Conservation (phyloP, 2,888 invertebrate genomes). For the Oeneis ivallda region DNA sequence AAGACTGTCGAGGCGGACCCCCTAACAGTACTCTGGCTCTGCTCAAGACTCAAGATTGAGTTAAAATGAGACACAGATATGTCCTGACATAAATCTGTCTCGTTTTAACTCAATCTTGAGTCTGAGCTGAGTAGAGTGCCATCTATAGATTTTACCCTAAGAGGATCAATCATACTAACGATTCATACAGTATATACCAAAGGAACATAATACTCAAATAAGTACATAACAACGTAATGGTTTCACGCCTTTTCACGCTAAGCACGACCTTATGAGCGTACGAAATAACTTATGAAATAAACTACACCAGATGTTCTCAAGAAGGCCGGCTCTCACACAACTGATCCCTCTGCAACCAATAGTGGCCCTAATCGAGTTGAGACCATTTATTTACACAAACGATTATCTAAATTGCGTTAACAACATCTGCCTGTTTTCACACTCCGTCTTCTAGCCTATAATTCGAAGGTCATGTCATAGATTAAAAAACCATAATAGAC, state of each 20-base stretch:
- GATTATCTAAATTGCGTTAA: conserved; percentile 79
- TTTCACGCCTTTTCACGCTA: conserved; percentile 9
- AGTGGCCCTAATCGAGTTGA: conserved; percentile 72
- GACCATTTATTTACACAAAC: conserved; percentile 78
- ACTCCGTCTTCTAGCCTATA: conserved; percentile 55
- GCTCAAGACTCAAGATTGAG: too few relatives aligned
- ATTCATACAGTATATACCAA: not conserved
- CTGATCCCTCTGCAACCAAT: conserved; percentile 50
- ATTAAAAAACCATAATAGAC: conserved; percentile 35
- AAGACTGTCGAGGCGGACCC: too few relatives aligned
- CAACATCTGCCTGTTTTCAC: conserved; percentile 75
- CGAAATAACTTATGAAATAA: conserved; percentile 41
- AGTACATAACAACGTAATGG: not conserved
- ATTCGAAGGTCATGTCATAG: conserved; percentile 49
- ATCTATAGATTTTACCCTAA: too few relatives aligned
- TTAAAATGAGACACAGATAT: too few relatives aligned
- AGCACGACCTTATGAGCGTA: conserved; percentile 20
- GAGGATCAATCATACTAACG: too few relatives aligned
- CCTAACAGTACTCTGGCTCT: too few relatives aligned
- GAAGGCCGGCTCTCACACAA: conserved; percentile 58
- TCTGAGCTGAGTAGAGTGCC: too few relatives aligned
- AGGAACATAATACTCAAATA: not conserved
- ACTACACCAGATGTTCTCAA: conserved; percentile 60
- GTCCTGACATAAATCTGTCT: too few relatives aligned
- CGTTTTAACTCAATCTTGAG: too few relatives aligned